Conservation (phyloP, 1,140 invertebrate genomes). For the Caenorhabditis tropicalis region DNA sequence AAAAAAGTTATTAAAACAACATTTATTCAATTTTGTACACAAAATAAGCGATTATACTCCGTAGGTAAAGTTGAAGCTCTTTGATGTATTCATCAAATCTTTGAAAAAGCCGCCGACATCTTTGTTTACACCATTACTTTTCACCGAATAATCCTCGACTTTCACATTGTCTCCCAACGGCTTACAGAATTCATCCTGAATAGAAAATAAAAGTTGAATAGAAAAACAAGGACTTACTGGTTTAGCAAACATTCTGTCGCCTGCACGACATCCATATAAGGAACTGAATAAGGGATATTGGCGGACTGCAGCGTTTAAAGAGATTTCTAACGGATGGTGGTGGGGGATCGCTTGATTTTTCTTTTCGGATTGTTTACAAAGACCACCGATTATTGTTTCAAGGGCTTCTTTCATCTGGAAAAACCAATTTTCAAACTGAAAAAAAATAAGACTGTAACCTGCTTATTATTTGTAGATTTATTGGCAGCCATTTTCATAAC, state of each 20-base stretch:
- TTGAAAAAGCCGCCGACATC: slow-evolving; percentile 18
- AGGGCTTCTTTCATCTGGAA: slow-evolving; percentile 31
- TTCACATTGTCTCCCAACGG: not conserved
- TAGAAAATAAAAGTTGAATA: no score
- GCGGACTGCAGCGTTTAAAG: not conserved
- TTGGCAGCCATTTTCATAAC: slow-evolving; percentile 11
- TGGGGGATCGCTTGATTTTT: slow-evolving; percentile 1
- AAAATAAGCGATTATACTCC: not conserved
- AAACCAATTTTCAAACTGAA: not conserved
- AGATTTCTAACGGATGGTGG: slow-evolving; percentile 14
- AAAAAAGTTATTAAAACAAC: not conserved
- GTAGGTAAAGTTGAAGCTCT: slow-evolving; percentile 19
- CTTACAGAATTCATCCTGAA: slow-evolving; percentile 23
- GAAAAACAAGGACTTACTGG: not conserved
- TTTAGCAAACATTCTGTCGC: slow-evolving; percentile 9
- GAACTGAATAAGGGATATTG: slow-evolving; percentile 19
- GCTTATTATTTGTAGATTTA: slow-evolving; percentile 3
- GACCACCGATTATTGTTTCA: slow-evolving; percentile 10
- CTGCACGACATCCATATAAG: not conserved
- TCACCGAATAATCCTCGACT: slow-evolving; percentile 2
- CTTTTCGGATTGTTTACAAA: slow-evolving; percentile 12
- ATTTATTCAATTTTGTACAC: not conserved
- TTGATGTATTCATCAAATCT: not conserved
- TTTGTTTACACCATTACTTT: slow-evolving; percentile 1
- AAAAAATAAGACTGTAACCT: not conserved